These are phyloP conservation scores for Myiozetetes cayanensis DNA, from an alignment of 2,113 vertebrate genomes.

Conservation along the genomic window DNA sequence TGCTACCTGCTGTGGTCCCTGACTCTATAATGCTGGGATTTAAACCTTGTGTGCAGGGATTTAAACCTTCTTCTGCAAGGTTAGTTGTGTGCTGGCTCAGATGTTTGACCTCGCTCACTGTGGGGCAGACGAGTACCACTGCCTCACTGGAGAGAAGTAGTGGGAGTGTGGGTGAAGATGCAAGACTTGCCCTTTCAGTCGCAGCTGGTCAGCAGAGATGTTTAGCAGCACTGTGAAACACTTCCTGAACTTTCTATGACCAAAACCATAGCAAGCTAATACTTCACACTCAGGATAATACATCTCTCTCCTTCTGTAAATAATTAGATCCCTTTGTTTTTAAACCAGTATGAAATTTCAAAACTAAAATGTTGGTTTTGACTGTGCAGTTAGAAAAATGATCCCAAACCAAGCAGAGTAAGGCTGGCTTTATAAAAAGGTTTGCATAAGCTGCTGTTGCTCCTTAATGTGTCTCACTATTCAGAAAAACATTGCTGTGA, in stretches of 20 bases:
- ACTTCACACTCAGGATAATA: background rate
- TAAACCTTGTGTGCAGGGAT: background rate
- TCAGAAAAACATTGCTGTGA: background rate
- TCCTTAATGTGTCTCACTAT: background rate
- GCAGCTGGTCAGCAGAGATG: background rate
- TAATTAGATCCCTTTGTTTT: background rate
- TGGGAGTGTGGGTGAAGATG: background rate
- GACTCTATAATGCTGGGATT: background rate
- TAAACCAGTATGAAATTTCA: background rate
- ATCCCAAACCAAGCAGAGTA: background rate
- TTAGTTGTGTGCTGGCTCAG: background rate
- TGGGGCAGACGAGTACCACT: background rate
- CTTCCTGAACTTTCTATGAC: background rate
- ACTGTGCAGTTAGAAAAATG: background rate
- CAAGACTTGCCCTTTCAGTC: background rate
- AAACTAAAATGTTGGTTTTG: background rate
- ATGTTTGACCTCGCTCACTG: rapidly evolving
- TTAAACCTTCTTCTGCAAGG: background rate
- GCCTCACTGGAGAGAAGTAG: background rate
- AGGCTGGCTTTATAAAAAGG: background rate
- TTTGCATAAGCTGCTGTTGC: background rate
- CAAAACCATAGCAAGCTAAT: background rate
- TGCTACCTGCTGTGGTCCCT: background rate
- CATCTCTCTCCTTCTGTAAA: background rate
- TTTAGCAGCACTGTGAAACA: background rate